Evolutionary conservation across 2,888 invertebrate genomes (phyloP).

Genomic region (Dynastes tityus): DNA sequence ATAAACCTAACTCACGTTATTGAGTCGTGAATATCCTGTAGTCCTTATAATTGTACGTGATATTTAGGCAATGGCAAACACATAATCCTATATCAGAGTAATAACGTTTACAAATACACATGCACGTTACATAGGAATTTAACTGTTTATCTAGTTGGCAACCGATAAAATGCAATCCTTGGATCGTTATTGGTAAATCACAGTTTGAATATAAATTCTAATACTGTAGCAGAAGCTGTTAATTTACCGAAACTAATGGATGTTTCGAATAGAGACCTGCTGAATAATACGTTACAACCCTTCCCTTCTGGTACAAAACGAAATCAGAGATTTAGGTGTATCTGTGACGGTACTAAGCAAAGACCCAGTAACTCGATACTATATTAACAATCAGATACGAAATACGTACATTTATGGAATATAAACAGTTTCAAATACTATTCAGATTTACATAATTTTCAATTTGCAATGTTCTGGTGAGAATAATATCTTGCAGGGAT

Average conservation of each 20-base stretch:
- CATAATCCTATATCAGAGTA: not conserved
- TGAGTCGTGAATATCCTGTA: conserved; percentile 60
- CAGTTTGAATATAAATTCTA: conserved; percentile 7
- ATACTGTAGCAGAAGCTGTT: not conserved
- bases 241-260: conserved; percentile 27
- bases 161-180: not conserved
- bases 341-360: conserved; percentile 20
- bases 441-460: no score
- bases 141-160: not conserved
- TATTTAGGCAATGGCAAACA: conserved; percentile 5
- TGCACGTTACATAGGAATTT: not conserved
- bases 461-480: no score
- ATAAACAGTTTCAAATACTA: no score
- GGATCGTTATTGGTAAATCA: conserved; percentile 9
- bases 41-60: conserved; percentile 61
- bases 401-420: no score
- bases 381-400: no score
- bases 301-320: conserved; percentile 19
- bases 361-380: not conserved
- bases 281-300: conserved; percentile 1
- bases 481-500: no score
- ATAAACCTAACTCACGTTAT: conserved; percentile 59
- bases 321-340: conserved; percentile 12
- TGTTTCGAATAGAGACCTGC: not conserved
- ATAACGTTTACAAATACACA: not conserved